Percentiles rank a stretch among this genome's conserved stretches.
Evolutionary conservation across 2,797 vertebrate genomes (phyloP).

Genomic region (Calcarius lapponicus): DNA sequence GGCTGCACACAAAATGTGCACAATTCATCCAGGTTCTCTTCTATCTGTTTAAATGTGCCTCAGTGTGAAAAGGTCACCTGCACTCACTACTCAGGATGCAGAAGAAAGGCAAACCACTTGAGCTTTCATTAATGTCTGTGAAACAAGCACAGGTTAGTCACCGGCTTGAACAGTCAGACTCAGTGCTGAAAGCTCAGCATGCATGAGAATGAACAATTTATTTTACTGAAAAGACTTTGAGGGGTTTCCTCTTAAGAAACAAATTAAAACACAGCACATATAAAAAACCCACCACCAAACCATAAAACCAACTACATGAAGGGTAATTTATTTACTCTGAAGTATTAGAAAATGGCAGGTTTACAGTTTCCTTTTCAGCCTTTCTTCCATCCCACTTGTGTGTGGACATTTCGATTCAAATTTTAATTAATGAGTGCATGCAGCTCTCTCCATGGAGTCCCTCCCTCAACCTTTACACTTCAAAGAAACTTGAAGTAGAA

Average conservation of each 20-base stretch:
- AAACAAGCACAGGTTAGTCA: background rate
- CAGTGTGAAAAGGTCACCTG: background rate
- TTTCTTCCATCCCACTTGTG: conserved; percentile 9
- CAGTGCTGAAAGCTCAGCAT: background rate
- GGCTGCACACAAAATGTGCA: background rate
- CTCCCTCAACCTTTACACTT: background rate
- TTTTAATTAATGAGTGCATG: conserved; percentile 26
- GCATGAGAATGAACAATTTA: background rate
- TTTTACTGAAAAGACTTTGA: background rate
- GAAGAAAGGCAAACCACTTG: background rate
- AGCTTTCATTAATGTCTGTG: background rate
- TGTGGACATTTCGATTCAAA: conserved; percentile 35
- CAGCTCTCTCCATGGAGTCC: conserved; percentile 1
- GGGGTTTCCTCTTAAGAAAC: background rate
- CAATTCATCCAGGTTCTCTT: background rate
- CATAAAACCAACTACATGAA: background rate
- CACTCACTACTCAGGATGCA: background rate
- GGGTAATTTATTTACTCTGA: background rate
- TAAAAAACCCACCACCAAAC: background rate
- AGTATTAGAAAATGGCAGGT: conserved; percentile 33
- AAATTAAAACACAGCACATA: background rate
- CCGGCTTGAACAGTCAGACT: background rate
- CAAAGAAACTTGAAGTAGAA: conserved; percentile 23
- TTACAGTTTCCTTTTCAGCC: conserved; percentile 16
- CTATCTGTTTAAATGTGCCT: background rate